Evolutionary conservation across 2,888 invertebrate genomes (phyloP).

Genomic region (Erynnis tages): DNA sequence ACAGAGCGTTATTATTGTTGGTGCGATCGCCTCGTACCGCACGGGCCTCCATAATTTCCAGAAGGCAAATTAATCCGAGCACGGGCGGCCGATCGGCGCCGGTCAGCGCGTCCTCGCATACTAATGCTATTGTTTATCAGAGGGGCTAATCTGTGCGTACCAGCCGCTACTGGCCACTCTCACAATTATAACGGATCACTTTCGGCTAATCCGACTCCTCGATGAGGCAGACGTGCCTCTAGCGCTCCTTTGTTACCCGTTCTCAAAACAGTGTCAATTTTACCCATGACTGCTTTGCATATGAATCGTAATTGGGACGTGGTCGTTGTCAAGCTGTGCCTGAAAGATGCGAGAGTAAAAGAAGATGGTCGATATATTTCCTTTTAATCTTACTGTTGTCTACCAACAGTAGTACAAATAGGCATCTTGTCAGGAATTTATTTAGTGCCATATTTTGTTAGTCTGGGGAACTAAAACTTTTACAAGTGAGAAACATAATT

Average conservation of each 20-base stretch:
- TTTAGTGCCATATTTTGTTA: too few species aligned
- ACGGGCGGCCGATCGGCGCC: constrained; percentile 76
- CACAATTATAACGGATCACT: constrained; percentile 47
- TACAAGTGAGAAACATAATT: too few species aligned
- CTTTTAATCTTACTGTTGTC: too few species aligned
- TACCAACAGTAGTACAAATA: too few species aligned
- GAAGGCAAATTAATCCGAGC: constrained; percentile 70
- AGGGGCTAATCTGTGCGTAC: constrained; percentile 80
- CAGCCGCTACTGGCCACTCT: constrained; percentile 77
- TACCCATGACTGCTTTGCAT: constrained; percentile 12
- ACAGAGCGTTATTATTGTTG: constrained; percentile 65
- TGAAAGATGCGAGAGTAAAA: too few species aligned
- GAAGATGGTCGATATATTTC: too few species aligned
- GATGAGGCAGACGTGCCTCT: constrained; percentile 46
- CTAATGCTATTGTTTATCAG: constrained; percentile 82
- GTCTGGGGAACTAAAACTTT: too few species aligned
- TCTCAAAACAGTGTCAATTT: constrained; percentile 31
- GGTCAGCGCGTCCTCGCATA: constrained; percentile 77
- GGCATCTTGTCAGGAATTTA: too few species aligned
- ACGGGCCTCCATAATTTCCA: constrained; percentile 72
- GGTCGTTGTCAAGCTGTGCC: too few species aligned
- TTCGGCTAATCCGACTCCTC: constrained; percentile 65
- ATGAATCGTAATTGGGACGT: constrained; percentile 4
- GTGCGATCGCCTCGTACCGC: constrained; percentile 53
- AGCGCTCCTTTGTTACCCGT: constrained; percentile 23